Percentiles rank a stretch among this genome's conserved stretches.
phyloP scores from a whole-genome alignment of 2,797 vertebrate genomes.

The Ispidina lecontei region DNA sequence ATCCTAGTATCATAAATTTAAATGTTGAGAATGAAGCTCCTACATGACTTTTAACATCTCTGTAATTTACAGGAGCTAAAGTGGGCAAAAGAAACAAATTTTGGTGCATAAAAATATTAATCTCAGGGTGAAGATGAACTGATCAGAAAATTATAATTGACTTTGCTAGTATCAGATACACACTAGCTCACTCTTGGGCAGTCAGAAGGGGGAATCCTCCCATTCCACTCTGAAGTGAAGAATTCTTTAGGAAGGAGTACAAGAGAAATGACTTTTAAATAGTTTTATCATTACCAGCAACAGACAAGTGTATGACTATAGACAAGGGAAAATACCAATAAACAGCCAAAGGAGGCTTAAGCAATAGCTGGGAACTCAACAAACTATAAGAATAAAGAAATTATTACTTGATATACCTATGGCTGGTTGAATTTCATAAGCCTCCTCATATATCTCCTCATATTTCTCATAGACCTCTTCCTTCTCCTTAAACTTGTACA shows the following conservation, averaged over 20 bases:
- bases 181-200: background rate
- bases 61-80: background rate
- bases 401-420: conserved; percentile 61
- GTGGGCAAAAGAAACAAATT: background rate
- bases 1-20: background rate
- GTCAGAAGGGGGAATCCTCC: background rate
- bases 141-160: background rate
- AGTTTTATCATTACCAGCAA: background rate
- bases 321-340: background rate
- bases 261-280: background rate
- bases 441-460: conserved; percentile 65
- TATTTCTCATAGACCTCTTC: conserved; percentile 68
- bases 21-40: background rate
- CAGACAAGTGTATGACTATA: background rate
- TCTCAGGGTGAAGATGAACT: background rate
- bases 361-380: background rate
- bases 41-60: background rate
- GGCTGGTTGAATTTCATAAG: conserved; percentile 47
- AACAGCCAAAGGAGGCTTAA: background rate
- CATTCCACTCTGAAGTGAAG: background rate
- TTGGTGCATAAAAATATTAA: background rate
- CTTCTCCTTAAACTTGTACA: conserved; percentile 55
- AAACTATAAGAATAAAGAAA: background rate
- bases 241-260: background rate
- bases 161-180: background rate